Percentiles rank a stretch among this genome's conserved stretches.
Conservation (phyloP, 1,140 invertebrate genomes). For the Oryzaephilus surinamensis region DNA sequence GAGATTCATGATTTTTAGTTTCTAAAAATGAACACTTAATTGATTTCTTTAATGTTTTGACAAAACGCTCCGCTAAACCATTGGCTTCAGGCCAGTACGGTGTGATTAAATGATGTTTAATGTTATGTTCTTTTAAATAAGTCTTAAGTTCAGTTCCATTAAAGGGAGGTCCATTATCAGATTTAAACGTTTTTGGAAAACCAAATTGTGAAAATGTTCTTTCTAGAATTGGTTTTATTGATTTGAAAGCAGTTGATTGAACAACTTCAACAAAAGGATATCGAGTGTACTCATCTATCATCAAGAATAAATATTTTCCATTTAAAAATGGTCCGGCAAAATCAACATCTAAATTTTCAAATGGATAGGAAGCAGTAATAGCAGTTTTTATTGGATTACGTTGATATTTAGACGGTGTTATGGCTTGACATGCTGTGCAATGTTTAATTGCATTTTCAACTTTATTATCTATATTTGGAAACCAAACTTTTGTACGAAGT, state of each 20-base stretch:
- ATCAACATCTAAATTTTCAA: conserved; percentile 8
- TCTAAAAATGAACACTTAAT: no score
- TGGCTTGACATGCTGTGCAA: conserved; percentile 10
- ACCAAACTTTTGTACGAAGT: conserved; percentile 30
- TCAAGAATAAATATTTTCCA: conserved; percentile 6
- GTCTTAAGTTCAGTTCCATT: conserved; percentile 21
- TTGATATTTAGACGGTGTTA: conserved; percentile 1
- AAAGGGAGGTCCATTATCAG: conserved; percentile 31
- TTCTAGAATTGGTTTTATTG: conserved; percentile 5
- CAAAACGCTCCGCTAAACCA: conserved; percentile 5
- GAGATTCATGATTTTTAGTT: no score
- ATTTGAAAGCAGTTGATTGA: conserved; percentile 1
- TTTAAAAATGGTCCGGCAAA: conserved; percentile 11
- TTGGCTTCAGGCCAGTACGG: conserved; percentile 11
- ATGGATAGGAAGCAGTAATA: not conserved
- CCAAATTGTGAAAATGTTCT: conserved; percentile 12
- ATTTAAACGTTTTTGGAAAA: conserved; percentile 24
- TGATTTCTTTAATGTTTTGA: conserved; percentile 4
- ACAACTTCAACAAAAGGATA: conserved; percentile 5
- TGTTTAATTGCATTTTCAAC: conserved; percentile 20
- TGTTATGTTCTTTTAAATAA: conserved; percentile 10
- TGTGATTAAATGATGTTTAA: conserved; percentile 3
- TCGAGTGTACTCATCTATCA: conserved; percentile 9
- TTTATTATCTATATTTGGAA: conserved; percentile 20
- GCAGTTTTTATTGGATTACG: conserved; percentile 1